Conservation (phyloP, 2,888 invertebrate species). For the Luffia ferchaultella region DNA sequence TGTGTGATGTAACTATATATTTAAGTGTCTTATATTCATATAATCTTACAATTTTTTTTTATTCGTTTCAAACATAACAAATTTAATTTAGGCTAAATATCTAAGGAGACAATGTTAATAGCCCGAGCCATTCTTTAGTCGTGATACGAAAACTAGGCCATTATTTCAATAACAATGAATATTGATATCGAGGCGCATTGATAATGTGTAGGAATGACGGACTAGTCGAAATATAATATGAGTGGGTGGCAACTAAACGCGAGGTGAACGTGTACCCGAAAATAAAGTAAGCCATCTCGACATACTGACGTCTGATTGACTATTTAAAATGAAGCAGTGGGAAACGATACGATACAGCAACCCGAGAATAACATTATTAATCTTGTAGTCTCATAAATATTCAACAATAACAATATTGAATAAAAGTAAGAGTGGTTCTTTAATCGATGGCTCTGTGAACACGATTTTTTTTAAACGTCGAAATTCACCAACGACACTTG, state of each 20-base stretch:
- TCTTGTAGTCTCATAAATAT: slow-evolving; percentile 52
- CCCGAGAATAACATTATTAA: slow-evolving; percentile 15
- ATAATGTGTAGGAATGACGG: background rate
- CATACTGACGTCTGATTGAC: slow-evolving; percentile 22
- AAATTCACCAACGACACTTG: too few species aligned
- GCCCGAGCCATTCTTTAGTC: background rate
- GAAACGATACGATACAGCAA: slow-evolving; percentile 22
- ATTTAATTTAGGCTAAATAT: too few species aligned
- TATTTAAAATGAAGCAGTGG: background rate
- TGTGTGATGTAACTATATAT: too few species aligned
- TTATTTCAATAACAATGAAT: background rate
- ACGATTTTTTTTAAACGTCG: too few species aligned
- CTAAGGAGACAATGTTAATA: too few species aligned
- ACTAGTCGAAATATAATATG: background rate
- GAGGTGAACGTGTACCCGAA: slow-evolving; percentile 7
- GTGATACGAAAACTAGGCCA: background rate
- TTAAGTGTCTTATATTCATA: too few species aligned
- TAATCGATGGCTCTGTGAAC: slow-evolving; percentile 13
- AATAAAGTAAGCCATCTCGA: slow-evolving; percentile 34
- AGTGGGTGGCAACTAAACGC: background rate
- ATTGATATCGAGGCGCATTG: background rate
- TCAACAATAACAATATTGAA: slow-evolving; percentile 44
- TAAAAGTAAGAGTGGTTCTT: slow-evolving; percentile 58
- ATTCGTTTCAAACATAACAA: too few species aligned
- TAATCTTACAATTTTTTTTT: too few species aligned